A percentile compares a stretch with the other conserved stretches of the same genome.
Conservation (phyloP, 1,140 invertebrate species). For the Drosophila jambulina region DNA sequence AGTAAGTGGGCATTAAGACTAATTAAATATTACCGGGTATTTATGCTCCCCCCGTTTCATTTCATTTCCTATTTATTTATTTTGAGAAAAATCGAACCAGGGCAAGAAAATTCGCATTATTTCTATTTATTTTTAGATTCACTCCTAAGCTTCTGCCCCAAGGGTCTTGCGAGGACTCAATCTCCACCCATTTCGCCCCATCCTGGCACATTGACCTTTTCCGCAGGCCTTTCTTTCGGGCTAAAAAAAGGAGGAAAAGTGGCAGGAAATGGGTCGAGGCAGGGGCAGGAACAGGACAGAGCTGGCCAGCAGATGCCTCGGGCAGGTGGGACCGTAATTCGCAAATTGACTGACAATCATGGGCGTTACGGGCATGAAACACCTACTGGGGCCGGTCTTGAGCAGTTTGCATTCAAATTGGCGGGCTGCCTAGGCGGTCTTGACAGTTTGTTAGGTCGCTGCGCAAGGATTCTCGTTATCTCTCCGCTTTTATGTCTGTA, state of each 20-base stretch:
- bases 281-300: conserved; percentile 21
- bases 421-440: conserved; percentile 44
- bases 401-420: conserved; percentile 49
- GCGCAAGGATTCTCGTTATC: conserved; percentile 16
- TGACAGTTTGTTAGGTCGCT: conserved; percentile 56
- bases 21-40: conserved; percentile 49
- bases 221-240: conserved; percentile 12
- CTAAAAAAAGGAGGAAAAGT: not conserved
- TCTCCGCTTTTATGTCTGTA: conserved; percentile 24
- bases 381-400: conserved; percentile 34
- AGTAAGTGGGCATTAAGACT: conserved; percentile 23
- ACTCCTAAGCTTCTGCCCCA: conserved; percentile 41
- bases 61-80: conserved; percentile 17
- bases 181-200: conserved; percentile 43
- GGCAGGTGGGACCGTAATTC: conserved; percentile 72
- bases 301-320: conserved; percentile 42
- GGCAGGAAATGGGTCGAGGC: conserved; percentile 17
- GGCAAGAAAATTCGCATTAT: conserved; percentile 35
- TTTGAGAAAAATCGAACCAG: conserved; percentile 44
- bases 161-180: conserved; percentile 17
- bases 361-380: conserved; percentile 54
- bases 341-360: conserved; percentile 76
- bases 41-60: not conserved
- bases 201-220: conserved; percentile 67
- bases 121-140: conserved; percentile 72